Conservation (phyloP, 2,113 vertebrate species). For the Camelus bactrianus region DNA sequence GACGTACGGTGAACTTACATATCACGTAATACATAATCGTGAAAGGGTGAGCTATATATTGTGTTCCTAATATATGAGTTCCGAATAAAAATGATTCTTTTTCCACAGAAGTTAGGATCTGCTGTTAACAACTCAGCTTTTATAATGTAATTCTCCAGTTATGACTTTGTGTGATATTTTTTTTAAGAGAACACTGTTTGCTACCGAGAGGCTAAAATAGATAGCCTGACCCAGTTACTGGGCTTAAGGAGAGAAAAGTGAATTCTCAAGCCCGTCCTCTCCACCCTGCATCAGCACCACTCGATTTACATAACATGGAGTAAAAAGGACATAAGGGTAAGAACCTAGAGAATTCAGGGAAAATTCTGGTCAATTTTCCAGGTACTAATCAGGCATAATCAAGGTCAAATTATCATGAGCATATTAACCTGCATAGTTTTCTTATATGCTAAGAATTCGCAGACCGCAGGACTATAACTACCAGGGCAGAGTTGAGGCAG, state of each 20-base stretch:
- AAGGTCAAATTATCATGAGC: neutral
- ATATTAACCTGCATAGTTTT: neutral
- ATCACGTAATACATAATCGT: neutral
- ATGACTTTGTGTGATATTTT: conserved; percentile 30
- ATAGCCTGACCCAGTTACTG: neutral
- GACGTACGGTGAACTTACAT: neutral
- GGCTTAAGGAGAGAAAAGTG: neutral
- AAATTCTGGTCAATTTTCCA: neutral
- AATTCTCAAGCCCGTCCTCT: neutral
- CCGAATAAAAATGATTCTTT: conserved; percentile 41
- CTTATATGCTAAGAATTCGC: neutral
- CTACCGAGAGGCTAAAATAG: neutral
- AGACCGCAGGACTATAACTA: neutral
- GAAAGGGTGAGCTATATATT: neutral
- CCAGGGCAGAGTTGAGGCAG: neutral
- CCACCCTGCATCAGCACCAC: neutral
- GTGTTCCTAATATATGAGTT: neutral
- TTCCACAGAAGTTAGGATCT: neutral
- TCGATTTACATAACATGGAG: neutral
- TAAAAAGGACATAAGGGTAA: neutral
- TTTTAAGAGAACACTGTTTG: neutral
- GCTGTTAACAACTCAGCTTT: conserved; percentile 49
- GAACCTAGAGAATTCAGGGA: conserved; percentile 13
- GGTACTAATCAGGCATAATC: neutral
- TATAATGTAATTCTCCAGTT: conserved; percentile 30